Evolutionary conservation across 2,113 vertebrate species (phyloP), one percentile per base, ranked within the genome.

Genomic region (Ramphastos sulfuratus): DNA sequence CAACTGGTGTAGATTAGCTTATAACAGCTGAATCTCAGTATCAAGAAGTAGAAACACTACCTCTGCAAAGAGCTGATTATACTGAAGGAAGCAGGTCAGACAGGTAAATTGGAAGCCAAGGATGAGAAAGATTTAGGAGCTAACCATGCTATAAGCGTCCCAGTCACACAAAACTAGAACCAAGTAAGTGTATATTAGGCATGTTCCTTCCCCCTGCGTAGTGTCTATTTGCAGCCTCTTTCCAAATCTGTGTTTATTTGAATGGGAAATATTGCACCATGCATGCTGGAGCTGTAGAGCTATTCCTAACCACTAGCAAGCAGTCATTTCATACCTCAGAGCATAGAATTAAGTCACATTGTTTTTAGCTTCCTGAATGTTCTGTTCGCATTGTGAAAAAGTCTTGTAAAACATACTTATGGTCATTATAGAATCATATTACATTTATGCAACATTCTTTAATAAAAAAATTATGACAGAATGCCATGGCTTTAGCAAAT

Each of bases 21-120:
- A 76, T 5, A 50, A 21, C 10, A 73, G 30, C 14, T 2, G 1
- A 80, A 13, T 5, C 9, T 73, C 2, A 0, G 13, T 55, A 35
- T 60, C 58, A 74, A 56, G 0, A 8, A 24, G 55, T 80, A 73
- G 19, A 46, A 67, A 31, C 27, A 54, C 3, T 15, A 83, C 19
- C 28, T 67, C 73, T 85, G 72, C 46, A 87, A 71, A 60, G 15
- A 85, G 19, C 33, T 73, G 39, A 55, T 77, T 73, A 52, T 60
- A 70, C 31, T 52, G 42, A 85, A 87, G 35, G 17, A 89, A 80
- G 15, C 24, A 73, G 33, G 50, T 46, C 42, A 85, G 15, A 0
- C 37, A 66, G 54, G 13, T 1, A 8, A 77, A 71, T 8, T 73
- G 42, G 33, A 93, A 95, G 23, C 16, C 33, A 27, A 73, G 15